These are phyloP conservation scores for Dendronephthya gigantea DNA, from an alignment of 64 coral and sea anemone genomes.

Conservation along the genomic window DNA sequence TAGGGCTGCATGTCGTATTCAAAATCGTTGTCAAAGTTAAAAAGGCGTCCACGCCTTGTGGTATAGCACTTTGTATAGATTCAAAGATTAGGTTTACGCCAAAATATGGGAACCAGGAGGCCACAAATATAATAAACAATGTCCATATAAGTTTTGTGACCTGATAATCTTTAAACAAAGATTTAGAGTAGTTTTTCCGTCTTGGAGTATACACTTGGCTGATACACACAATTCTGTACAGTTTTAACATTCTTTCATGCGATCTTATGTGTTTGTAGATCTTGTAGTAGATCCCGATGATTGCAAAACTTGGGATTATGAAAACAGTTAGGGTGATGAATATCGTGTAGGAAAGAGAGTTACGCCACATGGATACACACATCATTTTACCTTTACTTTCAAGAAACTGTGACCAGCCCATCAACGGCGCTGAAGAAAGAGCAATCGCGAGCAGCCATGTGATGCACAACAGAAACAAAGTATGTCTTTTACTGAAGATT, in stretches of 20 bases:
- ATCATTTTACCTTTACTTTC: not conserved
- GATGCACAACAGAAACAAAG: not conserved
- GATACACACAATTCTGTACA: not conserved
- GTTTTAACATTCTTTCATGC: not conserved
- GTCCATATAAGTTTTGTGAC: conserved; percentile 6
- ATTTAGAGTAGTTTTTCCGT: not conserved
- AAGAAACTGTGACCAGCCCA: not conserved
- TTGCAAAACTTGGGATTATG: conserved; percentile 6
- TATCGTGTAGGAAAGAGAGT: not conserved
- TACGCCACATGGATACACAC: not conserved
- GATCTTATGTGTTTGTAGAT: conserved; percentile 7
- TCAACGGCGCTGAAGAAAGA: not conserved
- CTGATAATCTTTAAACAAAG: conserved; percentile 1
- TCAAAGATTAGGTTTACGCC: not conserved
- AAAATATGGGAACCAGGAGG: not conserved
- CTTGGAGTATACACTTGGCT: not conserved
- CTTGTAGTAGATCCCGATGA: not conserved
- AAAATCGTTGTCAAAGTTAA: not conserved
- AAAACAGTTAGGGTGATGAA: not conserved
- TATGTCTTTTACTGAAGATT: conserved; percentile 6
- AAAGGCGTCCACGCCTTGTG: not conserved
- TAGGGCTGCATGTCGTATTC: not conserved
- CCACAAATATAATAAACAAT: not conserved
- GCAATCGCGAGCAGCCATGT: not conserved
- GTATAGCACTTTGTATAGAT: not conserved